phyloP scores from a whole-genome alignment of 2,888 invertebrate genomes.

The Pyrgus malvae region DNA sequence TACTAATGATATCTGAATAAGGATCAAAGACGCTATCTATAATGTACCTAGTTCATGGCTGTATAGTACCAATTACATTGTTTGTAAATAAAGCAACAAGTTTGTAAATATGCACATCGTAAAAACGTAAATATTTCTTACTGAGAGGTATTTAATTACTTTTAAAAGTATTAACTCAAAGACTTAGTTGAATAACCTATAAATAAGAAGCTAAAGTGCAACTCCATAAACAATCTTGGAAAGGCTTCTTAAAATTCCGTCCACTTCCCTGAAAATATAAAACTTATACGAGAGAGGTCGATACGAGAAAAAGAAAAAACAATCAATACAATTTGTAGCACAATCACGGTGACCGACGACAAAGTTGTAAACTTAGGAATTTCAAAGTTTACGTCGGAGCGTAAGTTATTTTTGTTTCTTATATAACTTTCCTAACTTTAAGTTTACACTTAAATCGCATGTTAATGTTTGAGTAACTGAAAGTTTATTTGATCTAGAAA shows the following conservation, averaged over 20 bases:
- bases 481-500: not conserved
- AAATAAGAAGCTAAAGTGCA: no score
- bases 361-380: not conserved
- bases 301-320: not conserved
- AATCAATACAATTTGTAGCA: not conserved
- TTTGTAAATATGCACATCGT: no score
- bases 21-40: no score
- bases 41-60: no score
- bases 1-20: no score
- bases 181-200: no score
- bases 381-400: not conserved
- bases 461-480: conserved; percentile 4
- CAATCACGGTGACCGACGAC: conserved; percentile 8
- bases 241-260: not conserved
- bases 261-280: not conserved
- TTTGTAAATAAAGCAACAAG: no score
- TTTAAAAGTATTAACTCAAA: no score
- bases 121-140: no score
- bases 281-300: not conserved
- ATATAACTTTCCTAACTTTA: conserved; percentile 1
- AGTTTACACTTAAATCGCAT: conserved; percentile 16
- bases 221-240: no score
- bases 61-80: no score
- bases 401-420: conserved; percentile 20
- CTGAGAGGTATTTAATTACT: no score